Conservation (phyloP, 2,888 invertebrate species). For the Thelaira solivaga region DNA sequence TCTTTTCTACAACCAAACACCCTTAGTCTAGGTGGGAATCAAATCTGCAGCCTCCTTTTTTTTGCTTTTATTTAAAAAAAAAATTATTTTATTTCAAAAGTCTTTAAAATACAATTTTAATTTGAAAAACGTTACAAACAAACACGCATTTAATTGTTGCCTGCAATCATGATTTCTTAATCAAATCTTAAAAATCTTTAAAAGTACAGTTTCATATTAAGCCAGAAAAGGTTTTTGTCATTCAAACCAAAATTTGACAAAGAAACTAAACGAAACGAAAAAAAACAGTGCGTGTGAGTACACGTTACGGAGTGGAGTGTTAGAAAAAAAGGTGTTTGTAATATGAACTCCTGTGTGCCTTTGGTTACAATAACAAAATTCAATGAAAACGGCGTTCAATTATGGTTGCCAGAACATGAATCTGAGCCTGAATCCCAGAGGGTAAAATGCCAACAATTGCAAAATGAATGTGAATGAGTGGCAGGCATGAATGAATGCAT, state of each 20-base stretch:
- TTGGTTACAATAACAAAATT: slow-evolving; percentile 29
- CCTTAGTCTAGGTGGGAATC: no score
- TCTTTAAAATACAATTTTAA: no score
- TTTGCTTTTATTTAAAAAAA: no score
- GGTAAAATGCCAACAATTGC: slow-evolving; percentile 47
- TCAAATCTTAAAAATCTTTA: background rate
- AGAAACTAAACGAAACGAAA: no score
- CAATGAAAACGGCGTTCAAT: slow-evolving; percentile 54
- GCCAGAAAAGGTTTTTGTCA: slow-evolving; percentile 32
- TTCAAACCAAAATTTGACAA: slow-evolving; percentile 8
- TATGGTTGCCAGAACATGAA: slow-evolving; percentile 46
- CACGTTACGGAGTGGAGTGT: background rate
- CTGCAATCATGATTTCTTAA: slow-evolving; percentile 35
- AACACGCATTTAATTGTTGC: no score
- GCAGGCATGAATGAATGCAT: slow-evolving; percentile 11
- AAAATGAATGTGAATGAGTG: background rate
- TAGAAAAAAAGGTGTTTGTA: slow-evolving; percentile 57
- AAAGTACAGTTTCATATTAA: slow-evolving; percentile 57
- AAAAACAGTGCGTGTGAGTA: no score
- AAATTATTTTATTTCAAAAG: no score
- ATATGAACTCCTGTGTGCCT: slow-evolving; percentile 42
- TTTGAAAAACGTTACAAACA: no score
- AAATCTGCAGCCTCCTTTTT: no score
- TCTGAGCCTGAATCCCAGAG: slow-evolving; percentile 42
- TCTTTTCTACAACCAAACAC: no score